Evolutionary conservation across 2,113 vertebrate species (phyloP).

Genomic region (Felis chaus): DNA sequence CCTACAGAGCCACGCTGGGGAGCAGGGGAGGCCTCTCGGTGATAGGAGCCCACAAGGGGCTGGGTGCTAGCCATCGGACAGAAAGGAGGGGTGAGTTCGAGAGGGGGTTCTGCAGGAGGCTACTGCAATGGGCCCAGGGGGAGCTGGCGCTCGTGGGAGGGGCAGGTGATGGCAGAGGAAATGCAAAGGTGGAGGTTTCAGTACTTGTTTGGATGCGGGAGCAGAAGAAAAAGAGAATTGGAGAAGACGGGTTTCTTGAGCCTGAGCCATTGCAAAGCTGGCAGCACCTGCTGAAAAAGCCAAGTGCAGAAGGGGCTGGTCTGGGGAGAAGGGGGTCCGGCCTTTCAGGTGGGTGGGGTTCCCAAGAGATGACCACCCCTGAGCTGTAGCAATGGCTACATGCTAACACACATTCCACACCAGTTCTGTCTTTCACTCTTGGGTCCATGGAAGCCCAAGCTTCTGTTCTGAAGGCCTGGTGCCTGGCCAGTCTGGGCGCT

Average conservation of each 20-base stretch:
- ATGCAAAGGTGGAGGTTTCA: not conserved
- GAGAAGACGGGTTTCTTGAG: not conserved
- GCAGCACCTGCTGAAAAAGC: not conserved
- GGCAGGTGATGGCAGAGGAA: not conserved
- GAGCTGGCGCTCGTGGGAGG: not conserved
- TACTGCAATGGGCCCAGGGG: not conserved
- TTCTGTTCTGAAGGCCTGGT: not conserved
- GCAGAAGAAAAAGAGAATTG: not conserved
- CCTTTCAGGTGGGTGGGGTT: not conserved
- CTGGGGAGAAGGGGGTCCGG: not conserved
- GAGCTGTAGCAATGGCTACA: not conserved
- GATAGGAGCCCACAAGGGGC: accelerated
- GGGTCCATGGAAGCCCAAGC: not conserved
- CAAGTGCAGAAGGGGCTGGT: not conserved
- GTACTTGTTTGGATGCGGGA: not conserved
- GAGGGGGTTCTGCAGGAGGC: not conserved
- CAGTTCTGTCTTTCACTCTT: not conserved
- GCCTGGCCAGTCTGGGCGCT: not conserved
- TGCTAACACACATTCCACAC: accelerated
- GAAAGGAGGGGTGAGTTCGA: not conserved
- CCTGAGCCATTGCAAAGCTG: not conserved
- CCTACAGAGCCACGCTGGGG: not conserved
- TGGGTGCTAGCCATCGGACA: no score
- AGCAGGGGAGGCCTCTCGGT: accelerated
- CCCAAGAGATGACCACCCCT: accelerated